Evolutionary conservation across 2,113 vertebrate species (phyloP).

Genomic region (Eulemur rufifrons): DNA sequence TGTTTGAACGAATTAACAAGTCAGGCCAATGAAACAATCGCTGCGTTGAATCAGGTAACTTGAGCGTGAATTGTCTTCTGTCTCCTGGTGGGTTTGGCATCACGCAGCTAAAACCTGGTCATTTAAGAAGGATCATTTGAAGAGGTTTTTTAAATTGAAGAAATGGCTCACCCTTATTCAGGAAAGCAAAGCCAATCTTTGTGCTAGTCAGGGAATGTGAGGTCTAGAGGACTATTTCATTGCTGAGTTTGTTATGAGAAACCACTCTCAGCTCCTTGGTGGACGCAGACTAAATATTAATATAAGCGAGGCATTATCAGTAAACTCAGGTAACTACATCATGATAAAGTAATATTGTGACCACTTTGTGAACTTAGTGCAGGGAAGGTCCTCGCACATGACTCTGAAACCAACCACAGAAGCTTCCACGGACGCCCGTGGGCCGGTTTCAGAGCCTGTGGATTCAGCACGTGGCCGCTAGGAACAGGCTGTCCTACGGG

Average conservation of each 20-base stretch:
- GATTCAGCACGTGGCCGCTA: fast-evolving
- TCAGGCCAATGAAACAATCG: background rate
- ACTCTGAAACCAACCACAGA: background rate
- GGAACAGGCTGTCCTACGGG: fast-evolving
- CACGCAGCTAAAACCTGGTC: background rate
- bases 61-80: background rate
- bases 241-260: background rate
- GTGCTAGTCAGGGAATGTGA: background rate
- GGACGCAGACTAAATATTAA: background rate
- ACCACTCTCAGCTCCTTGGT: background rate
- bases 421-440: fast-evolving
- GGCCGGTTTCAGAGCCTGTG: fast-evolving
- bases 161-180: fast-evolving
- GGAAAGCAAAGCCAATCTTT: background rate
- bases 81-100: background rate
- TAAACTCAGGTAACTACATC: background rate
- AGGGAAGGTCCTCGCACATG: background rate
- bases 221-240: fast-evolving
- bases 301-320: no score
- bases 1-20: background rate
- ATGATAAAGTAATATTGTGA: background rate
- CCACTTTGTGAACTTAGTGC: background rate
- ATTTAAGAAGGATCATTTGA: background rate
- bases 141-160: background rate
- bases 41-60: fast-evolving